Conservation (phyloP, 2,113 vertebrate genomes). For the Scomber japonicus region DNA sequence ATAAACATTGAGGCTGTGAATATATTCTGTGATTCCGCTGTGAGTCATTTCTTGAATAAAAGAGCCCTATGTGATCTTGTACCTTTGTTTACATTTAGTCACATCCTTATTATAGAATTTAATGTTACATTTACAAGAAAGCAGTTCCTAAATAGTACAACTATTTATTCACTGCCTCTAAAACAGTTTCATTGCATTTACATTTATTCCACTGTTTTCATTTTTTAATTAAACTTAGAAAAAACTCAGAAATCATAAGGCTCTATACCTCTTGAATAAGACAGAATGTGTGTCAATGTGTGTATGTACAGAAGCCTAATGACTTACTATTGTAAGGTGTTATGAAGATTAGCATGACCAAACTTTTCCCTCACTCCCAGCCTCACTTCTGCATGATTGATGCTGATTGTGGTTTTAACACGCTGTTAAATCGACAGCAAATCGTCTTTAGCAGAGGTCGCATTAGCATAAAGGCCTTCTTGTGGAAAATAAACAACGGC, state of each 20-base stretch:
- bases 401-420: conserved; percentile 66
- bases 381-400: conserved; percentile 67
- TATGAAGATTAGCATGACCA: conserved; percentile 57
- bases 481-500: conserved; percentile 74
- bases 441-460: conserved; percentile 69
- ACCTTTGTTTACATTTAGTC: not conserved
- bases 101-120: not conserved
- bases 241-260: not conserved
- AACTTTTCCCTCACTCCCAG: conserved; percentile 32
- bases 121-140: no score
- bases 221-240: conserved; percentile 6
- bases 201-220: conserved; percentile 15
- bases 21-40: not conserved
- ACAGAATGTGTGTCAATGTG: not conserved
- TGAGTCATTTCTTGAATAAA: not conserved
- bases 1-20: no score
- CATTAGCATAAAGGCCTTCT: conserved; percentile 79
- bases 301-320: conserved; percentile 42
- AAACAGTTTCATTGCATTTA: not conserved
- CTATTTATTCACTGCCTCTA: not conserved
- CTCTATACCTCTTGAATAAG: conserved; percentile 10
- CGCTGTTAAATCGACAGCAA: conserved; percentile 74
- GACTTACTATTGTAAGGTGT: conserved; percentile 60
- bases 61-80: not conserved
- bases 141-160: no score